Base-by-base conservation (phyloP, 1,140 invertebrate genomes). In the Amphibalanus amphitrite region DNA sequence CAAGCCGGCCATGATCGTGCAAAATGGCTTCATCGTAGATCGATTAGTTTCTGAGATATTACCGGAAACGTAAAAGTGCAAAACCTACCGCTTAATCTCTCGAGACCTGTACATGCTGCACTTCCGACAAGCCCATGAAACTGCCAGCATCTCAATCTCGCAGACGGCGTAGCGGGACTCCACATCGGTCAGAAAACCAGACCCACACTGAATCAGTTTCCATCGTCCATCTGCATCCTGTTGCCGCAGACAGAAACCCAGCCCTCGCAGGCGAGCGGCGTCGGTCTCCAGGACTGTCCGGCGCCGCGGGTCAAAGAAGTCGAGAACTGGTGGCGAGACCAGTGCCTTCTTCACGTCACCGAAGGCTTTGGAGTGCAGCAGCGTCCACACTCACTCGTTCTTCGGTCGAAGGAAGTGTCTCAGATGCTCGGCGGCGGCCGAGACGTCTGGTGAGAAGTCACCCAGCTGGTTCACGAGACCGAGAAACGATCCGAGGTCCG, bases 401-500 rank as follows among this genome's bases (percentile, higher is more conserved):
- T 64, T 26, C 15, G 70, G 71, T 25, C 71, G 67, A 26, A 69
- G 30, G 20, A 67, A 17, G 0, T 28, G 59, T 26, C 71, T 67
- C 23, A 67, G 20, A 0, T 6, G 71, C 23, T 23, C 40, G 20
- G 70, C 33, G 13, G 71, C 28, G 38, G 28, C 69, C 6, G 28
- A 29, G 26, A 67, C 47, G 25, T 65, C 25, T 8, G 59, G 71
- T 26, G 64, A 26, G 23, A 72, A 69, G 15, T 71, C 71, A 25
- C 25, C 25, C 28, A 65, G 30, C 28, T 71, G 71, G 25, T 4
- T 65, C 20, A 67, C 64, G 0, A 71, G 38, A 4, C 71, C 71
- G 26, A 71, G 3, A 20, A 70, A 70, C n/a, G 70, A 70, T 28
- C 26, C 0, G 15, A 71, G 70, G 33, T 71, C 70, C 17, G 47